A percentile compares a stretch with the other conserved stretches of the same genome.
Evolutionary conservation across 1,140 invertebrate genomes (phyloP).

Genomic region (Tetragonula clypearis): DNA sequence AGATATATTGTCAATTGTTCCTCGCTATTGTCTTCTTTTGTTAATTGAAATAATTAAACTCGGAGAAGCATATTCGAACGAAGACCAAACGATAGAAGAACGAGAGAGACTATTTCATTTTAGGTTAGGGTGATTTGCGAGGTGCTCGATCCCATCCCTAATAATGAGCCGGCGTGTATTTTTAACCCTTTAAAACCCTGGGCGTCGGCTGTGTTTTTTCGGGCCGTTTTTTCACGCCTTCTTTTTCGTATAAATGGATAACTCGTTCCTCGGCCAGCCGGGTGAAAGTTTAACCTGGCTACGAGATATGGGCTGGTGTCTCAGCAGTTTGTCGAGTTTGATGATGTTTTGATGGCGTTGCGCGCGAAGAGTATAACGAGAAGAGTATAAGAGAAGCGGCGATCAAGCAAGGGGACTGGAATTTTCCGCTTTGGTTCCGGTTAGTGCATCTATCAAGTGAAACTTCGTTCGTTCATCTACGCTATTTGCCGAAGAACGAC

Average conservation of each 20-base stretch:
- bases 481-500: neutral
- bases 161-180: slow-evolving; percentile 17
- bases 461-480: neutral
- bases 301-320: neutral
- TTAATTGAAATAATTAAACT: no score
- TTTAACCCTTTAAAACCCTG: slow-evolving; percentile 42
- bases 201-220: slow-evolving; percentile 26
- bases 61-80: no score
- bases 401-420: neutral
- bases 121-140: no score
- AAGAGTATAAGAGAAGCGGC: neutral
- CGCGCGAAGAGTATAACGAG: neutral
- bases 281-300: slow-evolving; percentile 23
- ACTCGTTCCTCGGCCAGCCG: neutral
- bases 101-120: no score
- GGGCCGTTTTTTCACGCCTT: slow-evolving; percentile 1
- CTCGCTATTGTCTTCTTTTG: no score
- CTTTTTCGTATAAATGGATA: slow-evolving; percentile 24
- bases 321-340: neutral
- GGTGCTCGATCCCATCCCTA: no score
- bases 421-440: neutral
- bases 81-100: no score
- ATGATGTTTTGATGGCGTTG: slow-evolving; percentile 9
- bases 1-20: no score
- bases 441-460: neutral